Base-by-base conservation (phyloP, 1,140 invertebrate genomes). In the Globodera ellingtonae region DNA sequence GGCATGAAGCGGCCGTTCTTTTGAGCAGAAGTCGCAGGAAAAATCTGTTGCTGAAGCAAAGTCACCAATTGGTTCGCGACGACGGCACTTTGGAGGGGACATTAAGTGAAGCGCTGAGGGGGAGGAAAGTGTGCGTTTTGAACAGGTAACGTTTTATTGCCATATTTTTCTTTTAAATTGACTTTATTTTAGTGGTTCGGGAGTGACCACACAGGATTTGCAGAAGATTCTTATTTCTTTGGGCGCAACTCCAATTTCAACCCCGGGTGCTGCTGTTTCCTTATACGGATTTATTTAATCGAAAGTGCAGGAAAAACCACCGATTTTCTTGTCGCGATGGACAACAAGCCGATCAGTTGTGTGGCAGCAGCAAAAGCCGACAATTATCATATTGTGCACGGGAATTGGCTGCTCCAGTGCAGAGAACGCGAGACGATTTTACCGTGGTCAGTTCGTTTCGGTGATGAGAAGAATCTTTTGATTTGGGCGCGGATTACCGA, bases 321-420 rank as follows among this genome's bases (percentile, higher is more conserved):
- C 18, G 47, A 74, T 21, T 84, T 84, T 65, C 48, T 73, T 5
- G 84, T 84, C 15, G 85, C 83, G 44, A 66, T 84, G 84, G 79
- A 86, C 59, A 44, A 70, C 35, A 80, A 86, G 52, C 50, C 62
- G 46, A 10, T 83, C 7, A 52, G 48, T 21, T 66, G 15, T 50
- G 69, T 65, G 72, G 70, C 62, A 13, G 35, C 59, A n/a, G 73
- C 80, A 18, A 83, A 83, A 79, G 56, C 47, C 9, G 67, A 84
- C 67, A 59, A 75, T 24, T 65, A 59, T 18, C 73, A 84, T 50
- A 82, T 83, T 74, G 83, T 83, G 6, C 66, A 70, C 44, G 79
- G 75, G 8, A 21, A 82, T 46, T 84, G 83, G 83, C 48, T 86
- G 18, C 48, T 66, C 18, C 67, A 67, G 15, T 84, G 83, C 75